phyloP scores from a whole-genome alignment of 2,797 vertebrate genomes.

The Microchirus variegatus region DNA sequence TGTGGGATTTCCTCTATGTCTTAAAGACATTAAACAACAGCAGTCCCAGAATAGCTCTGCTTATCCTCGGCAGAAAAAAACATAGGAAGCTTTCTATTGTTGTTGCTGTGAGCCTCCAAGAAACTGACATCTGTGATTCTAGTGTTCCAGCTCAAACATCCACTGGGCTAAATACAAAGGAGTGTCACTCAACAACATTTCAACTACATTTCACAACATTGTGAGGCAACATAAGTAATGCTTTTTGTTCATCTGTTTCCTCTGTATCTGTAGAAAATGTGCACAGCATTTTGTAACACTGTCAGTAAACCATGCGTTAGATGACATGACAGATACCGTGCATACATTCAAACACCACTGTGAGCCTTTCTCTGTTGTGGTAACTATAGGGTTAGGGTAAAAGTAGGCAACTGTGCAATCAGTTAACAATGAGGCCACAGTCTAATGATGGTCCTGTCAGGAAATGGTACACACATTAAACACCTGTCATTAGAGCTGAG shows the following conservation, averaged over 20 bases:
- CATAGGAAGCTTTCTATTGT: conserved; percentile 71
- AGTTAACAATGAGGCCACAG: too few species aligned
- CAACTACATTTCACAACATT: too few species aligned
- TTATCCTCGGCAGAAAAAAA: conserved; percentile 46
- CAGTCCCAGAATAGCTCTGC: conserved; percentile 56
- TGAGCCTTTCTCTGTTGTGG: not conserved
- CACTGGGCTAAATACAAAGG: conserved; percentile 36
- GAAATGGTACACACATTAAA: too few species aligned
- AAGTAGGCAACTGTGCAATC: not conserved
- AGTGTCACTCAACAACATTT: conserved; percentile 8
- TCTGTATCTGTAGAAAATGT: too few species aligned
- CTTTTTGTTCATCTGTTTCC: too few species aligned
- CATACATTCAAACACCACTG: not conserved
- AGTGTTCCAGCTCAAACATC: conserved; percentile 40
- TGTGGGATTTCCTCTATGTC: conserved; percentile 52
- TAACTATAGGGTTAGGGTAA: not conserved
- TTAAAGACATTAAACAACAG: conserved; percentile 33
- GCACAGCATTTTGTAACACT: too few species aligned
- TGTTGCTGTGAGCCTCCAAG: conserved; percentile 19
- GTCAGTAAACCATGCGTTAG: too few species aligned
- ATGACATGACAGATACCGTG: too few species aligned
- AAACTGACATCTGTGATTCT: conserved; percentile 54
- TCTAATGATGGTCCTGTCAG: too few species aligned
- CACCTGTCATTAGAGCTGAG: not conserved
- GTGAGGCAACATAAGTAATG: too few species aligned